These are phyloP conservation scores for Pyrocephalus nanus DNA, from an alignment of 2,797 vertebrate genomes.

Conservation along the genomic window DNA sequence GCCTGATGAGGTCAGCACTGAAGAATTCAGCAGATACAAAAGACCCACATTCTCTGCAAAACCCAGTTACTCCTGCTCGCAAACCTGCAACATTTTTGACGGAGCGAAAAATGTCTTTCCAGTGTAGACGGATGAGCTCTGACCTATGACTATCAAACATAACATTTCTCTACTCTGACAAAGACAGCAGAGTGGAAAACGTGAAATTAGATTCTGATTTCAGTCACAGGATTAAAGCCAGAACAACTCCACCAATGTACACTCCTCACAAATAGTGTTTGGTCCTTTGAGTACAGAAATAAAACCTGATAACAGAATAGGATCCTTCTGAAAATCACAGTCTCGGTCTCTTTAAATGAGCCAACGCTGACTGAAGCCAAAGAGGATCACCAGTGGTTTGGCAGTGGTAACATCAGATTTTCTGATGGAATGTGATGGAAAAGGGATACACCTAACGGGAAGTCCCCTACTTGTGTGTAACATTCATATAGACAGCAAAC, in stretches of 20 bases:
- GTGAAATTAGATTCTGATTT: background rate
- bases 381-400: background rate
- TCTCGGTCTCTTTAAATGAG: background rate
- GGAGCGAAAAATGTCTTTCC: conserved; percentile 44
- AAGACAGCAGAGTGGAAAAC: background rate
- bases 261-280: background rate
- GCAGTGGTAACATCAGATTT: background rate
- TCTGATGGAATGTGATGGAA: background rate
- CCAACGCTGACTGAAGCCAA: background rate
- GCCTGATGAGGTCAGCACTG: background rate
- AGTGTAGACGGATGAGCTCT: background rate
- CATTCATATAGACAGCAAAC: background rate
- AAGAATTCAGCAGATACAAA: background rate
- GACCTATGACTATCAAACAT: conserved; percentile 14
- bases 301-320: background rate
- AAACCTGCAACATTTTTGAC: background rate
- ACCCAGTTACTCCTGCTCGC: background rate
- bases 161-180: background rate
- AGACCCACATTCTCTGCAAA: background rate
- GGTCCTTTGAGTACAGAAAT: background rate
- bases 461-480: background rate
- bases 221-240: background rate
- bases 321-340: background rate
- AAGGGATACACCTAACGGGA: accelerated
- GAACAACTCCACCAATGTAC: background rate